Conservation (phyloP, 1,140 invertebrate species). For the Drosophila obscura region DNA sequence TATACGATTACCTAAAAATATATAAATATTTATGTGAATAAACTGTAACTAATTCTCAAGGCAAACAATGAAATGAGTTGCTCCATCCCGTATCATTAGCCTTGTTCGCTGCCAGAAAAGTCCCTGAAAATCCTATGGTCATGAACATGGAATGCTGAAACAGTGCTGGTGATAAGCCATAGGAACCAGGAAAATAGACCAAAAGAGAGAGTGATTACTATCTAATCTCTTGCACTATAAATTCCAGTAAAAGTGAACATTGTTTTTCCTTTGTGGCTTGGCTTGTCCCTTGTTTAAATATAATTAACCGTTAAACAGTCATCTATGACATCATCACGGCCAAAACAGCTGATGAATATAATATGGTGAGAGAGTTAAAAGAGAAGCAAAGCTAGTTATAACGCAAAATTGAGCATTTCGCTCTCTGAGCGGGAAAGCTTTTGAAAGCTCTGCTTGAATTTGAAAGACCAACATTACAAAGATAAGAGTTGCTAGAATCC, state of each 20-base stretch:
- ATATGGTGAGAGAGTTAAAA: background rate
- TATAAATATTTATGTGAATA: slow-evolving; percentile 80
- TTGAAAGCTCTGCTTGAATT: background rate
- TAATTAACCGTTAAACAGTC: slow-evolving; percentile 11
- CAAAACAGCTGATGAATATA: slow-evolving; percentile 27
- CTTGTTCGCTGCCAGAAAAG: slow-evolving; percentile 19
- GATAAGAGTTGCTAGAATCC: too few species aligned
- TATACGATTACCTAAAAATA: slow-evolving; percentile 59
- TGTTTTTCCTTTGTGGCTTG: background rate
- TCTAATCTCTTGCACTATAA: too few species aligned
- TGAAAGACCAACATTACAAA: too few species aligned
- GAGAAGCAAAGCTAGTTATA: background rate
- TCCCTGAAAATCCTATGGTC: slow-evolving; percentile 5
- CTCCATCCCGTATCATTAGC: background rate
- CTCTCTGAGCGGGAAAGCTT: background rate
- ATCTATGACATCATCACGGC: slow-evolving; percentile 33
- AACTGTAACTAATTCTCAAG: slow-evolving; percentile 82
- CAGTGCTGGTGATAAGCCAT: slow-evolving; percentile 13
- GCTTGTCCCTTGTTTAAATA: background rate
- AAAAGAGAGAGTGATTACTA: background rate
- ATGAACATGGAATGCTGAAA: slow-evolving; percentile 24
- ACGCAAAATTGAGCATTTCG: slow-evolving; percentile 2
- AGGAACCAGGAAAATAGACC: slow-evolving; percentile 1
- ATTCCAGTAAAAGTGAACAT: too few species aligned
- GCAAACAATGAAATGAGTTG: slow-evolving; percentile 46